Conservation (phyloP, 2,797 vertebrate species). For the Lagorchestes hirsutus region DNA sequence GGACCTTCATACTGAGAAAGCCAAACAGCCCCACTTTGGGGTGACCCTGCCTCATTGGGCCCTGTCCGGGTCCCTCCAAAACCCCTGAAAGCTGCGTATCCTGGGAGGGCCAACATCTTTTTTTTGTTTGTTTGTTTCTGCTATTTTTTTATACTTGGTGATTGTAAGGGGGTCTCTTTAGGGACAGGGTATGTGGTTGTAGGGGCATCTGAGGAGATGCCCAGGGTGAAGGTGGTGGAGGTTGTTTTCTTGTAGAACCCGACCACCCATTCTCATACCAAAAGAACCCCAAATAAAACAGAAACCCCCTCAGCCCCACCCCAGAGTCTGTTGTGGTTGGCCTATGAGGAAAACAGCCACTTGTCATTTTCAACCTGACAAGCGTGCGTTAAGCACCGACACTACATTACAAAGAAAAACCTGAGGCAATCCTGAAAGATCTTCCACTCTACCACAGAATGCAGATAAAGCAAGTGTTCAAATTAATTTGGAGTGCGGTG, state of each 20-base stretch:
- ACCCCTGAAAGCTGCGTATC: neutral
- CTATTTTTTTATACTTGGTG: constrained; percentile 71
- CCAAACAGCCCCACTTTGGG: neutral
- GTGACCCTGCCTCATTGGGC: neutral
- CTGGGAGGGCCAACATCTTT: neutral
- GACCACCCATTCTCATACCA: constrained; percentile 25
- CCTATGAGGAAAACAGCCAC: neutral
- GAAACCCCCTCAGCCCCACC: neutral
- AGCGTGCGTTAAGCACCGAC: neutral
- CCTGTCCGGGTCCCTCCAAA: neutral
- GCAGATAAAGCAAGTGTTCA: neutral
- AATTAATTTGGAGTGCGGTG: neutral
- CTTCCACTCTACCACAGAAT: neutral
- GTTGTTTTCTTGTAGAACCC: neutral
- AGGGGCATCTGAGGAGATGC: constrained; percentile 48
- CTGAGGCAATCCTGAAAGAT: neutral
- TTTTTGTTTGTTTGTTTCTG: neutral
- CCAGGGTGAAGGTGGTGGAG: neutral
- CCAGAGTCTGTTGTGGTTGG: constrained; percentile 41
- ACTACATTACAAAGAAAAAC: neutral
- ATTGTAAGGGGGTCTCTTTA: constrained; percentile 63
- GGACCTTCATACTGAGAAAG: neutral
- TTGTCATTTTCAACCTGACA: neutral
- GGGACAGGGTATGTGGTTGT: constrained; percentile 18
- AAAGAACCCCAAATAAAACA: constrained; percentile 71